Conservation (phyloP, 2,113 vertebrate genomes). For the Sander lucioperca region DNA sequence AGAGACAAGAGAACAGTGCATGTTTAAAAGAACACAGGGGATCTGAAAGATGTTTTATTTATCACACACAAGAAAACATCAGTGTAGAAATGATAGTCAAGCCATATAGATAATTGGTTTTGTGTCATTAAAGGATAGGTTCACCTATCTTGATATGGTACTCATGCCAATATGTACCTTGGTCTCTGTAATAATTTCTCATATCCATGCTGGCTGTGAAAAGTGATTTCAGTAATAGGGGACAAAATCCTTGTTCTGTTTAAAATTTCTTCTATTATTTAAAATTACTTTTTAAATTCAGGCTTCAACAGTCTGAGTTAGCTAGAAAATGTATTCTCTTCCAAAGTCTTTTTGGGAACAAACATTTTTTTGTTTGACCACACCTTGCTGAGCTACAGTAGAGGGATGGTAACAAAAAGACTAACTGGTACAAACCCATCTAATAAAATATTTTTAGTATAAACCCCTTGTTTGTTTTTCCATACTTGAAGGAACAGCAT, state of each 20-base stretch:
- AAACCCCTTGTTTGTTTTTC: too few species aligned
- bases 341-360: not conserved
- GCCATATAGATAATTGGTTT: not conserved
- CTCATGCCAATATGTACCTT: not conserved
- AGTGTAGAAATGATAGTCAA: not conserved
- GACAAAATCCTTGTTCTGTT: not conserved
- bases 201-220: not conserved
- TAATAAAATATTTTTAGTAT: not conserved
- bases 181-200: not conserved
- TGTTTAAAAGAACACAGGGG: conserved; percentile 2
- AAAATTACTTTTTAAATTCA: not conserved
- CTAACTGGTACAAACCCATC: not conserved
- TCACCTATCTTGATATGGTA: not conserved
- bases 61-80: not conserved
- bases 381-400: not conserved
- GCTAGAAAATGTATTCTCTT: too few species aligned
- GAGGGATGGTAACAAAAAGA: not conserved
- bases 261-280: not conserved
- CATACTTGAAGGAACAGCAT: too few species aligned
- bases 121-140: not conserved
- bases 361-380: not conserved
- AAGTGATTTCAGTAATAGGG: not conserved
- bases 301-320: not conserved
- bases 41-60: conserved; percentile 9
- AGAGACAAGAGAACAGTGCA: conserved; percentile 40